These are phyloP conservation scores for Drosophila antonietae DNA, from an alignment of 2,888 invertebrate species.

Conservation along the genomic window DNA sequence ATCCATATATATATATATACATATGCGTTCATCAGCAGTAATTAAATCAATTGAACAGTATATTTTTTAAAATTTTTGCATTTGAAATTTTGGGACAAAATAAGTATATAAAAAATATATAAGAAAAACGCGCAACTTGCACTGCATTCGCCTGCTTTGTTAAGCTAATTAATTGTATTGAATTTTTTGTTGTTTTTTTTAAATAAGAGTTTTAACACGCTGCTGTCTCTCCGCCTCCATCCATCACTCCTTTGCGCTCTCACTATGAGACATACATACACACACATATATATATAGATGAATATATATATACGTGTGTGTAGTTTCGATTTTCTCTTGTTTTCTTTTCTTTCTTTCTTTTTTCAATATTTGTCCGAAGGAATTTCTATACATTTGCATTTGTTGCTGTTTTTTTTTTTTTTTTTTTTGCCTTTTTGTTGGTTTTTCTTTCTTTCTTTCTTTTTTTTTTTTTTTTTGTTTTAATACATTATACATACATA, in stretches of 20 bases:
- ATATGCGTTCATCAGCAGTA: constrained; percentile 36
- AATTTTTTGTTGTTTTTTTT: constrained; percentile 13
- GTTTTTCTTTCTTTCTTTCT: constrained; percentile 28
- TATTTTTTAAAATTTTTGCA: not conserved
- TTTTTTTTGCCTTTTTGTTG: constrained; percentile 41
- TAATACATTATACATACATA: constrained; percentile 67
- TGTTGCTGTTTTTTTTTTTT: constrained; percentile 39
- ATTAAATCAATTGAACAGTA: constrained; percentile 57
- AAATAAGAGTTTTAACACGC: constrained; percentile 30
- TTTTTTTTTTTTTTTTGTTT: constrained; percentile 32
- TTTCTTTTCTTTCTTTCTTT: not conserved
- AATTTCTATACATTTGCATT: constrained; percentile 48
- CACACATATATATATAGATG: constrained; percentile 2
- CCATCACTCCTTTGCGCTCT: constrained; percentile 16
- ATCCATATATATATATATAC: not conserved
- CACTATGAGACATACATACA: constrained; percentile 1
- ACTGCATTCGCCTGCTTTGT: constrained; percentile 66
- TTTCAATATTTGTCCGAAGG: constrained; percentile 39
- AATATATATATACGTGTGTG: not conserved
- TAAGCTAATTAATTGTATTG: constrained; percentile 57
- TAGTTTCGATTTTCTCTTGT: not conserved
- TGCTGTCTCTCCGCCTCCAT: constrained; percentile 4
- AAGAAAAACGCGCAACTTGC: constrained; percentile 58
- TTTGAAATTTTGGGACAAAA: constrained; percentile 22
- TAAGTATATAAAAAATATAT: constrained; percentile 10